Conservation (phyloP, 2,888 invertebrate species). For the Drosophila pseudotalamancana region DNA sequence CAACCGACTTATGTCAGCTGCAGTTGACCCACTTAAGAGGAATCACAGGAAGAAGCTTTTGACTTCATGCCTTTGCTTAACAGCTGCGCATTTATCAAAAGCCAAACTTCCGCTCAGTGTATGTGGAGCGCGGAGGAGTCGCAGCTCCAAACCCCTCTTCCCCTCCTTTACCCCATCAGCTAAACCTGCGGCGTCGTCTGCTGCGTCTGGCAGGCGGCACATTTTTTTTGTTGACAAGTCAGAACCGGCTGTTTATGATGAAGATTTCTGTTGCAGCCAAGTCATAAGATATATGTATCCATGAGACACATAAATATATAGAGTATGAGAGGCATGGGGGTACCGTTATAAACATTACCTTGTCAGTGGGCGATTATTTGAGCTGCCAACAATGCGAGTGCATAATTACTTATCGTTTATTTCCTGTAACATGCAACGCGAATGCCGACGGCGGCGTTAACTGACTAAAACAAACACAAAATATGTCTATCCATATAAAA, state of each 20-base stretch:
- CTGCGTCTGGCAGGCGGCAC: slow-evolving; percentile 44
- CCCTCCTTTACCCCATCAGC: too few species aligned
- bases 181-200: neutral
- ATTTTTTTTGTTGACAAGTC: slow-evolving; percentile 55
- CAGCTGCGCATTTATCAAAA: slow-evolving; percentile 51
- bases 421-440: slow-evolving; percentile 72
- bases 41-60: slow-evolving; percentile 44
- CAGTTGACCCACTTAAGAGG: slow-evolving; percentile 53
- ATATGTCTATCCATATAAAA: slow-evolving; percentile 45
- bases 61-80: slow-evolving; percentile 35
- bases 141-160: neutral
- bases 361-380: slow-evolving; percentile 32
- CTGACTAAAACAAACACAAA: slow-evolving; percentile 54
- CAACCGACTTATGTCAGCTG: slow-evolving; percentile 43
- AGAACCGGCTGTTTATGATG: slow-evolving; percentile 57
- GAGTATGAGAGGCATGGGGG: slow-evolving; percentile 1
- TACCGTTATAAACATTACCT: slow-evolving; percentile 54
- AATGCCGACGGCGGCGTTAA: slow-evolving; percentile 43
- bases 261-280: slow-evolving; percentile 52
- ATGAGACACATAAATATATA: slow-evolving; percentile 12
- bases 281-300: slow-evolving; percentile 37
- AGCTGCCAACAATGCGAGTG: slow-evolving; percentile 43
- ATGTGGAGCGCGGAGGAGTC: slow-evolving; percentile 14
- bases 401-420: slow-evolving; percentile 73
- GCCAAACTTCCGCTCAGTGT: slow-evolving; percentile 73